These are phyloP conservation scores for Ophion ellenae DNA, from an alignment of 2,888 invertebrate species.

Conservation along the genomic window DNA sequence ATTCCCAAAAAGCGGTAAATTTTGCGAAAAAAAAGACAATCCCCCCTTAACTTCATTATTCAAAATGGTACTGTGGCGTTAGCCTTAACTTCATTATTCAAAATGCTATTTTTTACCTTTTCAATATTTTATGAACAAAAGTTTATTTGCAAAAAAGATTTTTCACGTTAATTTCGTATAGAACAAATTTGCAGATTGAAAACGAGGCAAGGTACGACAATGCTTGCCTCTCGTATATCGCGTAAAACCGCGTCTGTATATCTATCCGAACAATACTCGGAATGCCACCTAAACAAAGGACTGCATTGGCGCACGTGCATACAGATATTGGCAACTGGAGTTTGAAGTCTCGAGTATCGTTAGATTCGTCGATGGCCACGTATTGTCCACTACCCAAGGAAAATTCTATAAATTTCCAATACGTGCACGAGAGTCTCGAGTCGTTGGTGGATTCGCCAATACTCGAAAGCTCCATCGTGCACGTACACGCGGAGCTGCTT, in stretches of 20 bases:
- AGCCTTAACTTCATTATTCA: no score
- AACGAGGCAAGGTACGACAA: slow-evolving; percentile 15
- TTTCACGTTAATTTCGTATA: neutral
- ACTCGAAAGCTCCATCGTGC: neutral
- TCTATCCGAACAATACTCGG: slow-evolving; percentile 65
- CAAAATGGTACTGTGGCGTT: no score
- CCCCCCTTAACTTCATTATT: no score
- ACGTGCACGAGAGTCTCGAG: slow-evolving; percentile 6
- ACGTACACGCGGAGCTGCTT: neutral
- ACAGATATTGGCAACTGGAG: slow-evolving; percentile 21
- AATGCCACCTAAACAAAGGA: slow-evolving; percentile 75
- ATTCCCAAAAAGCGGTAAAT: no score
- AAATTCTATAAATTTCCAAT: slow-evolving; percentile 25
- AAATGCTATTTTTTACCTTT: no score
- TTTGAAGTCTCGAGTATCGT: slow-evolving; percentile 35
- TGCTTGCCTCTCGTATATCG: neutral
- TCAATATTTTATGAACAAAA: no score
- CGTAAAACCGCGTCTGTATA: slow-evolving; percentile 31
- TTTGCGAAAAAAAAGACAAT: no score
- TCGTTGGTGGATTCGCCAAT: slow-evolving; percentile 25
- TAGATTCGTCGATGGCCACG: slow-evolving; percentile 49
- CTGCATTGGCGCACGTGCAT: slow-evolving; percentile 66
- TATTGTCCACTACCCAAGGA: slow-evolving; percentile 17
- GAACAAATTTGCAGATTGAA: neutral
- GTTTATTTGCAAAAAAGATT: no score